Conservation (phyloP, 1,140 invertebrate genomes). For the Bombus affinis region DNA sequence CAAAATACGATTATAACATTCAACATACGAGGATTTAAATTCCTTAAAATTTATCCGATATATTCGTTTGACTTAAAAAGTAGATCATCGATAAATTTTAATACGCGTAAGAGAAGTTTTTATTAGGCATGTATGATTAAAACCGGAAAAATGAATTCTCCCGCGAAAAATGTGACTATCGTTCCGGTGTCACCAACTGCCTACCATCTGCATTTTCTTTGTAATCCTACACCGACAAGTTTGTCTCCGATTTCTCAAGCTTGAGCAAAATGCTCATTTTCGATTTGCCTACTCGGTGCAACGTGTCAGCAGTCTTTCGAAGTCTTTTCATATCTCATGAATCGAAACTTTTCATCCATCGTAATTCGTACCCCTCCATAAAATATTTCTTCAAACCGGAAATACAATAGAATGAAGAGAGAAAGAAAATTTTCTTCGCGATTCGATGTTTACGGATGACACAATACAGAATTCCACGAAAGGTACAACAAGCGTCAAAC, state of each 20-base stretch:
- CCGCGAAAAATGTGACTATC: conserved; percentile 18
- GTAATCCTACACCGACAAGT: conserved; percentile 72
- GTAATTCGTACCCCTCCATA: background rate
- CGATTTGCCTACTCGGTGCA: conserved; percentile 66
- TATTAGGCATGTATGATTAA: background rate
- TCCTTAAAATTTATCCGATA: background rate
- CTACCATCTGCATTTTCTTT: conserved; percentile 53
- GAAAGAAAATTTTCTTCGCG: background rate
- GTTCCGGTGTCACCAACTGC: background rate
- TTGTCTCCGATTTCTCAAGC: conserved; percentile 74
- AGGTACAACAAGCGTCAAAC: background rate
- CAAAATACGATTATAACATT: background rate
- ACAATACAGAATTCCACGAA: background rate
- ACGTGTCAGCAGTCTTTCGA: conserved; percentile 24
- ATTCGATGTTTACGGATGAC: background rate
- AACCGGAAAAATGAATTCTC: conserved; percentile 14
- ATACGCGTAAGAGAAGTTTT: background rate
- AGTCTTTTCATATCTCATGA: background rate
- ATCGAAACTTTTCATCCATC: background rate
- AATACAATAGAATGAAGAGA: background rate
- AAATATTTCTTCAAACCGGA: background rate
- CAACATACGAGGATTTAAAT: background rate
- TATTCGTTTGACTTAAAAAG: background rate
- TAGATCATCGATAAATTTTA: background rate
- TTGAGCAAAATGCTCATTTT: conserved; percentile 62